phyloP scores from a whole-genome alignment of 2,113 vertebrate species.

The Alethe castanea region DNA sequence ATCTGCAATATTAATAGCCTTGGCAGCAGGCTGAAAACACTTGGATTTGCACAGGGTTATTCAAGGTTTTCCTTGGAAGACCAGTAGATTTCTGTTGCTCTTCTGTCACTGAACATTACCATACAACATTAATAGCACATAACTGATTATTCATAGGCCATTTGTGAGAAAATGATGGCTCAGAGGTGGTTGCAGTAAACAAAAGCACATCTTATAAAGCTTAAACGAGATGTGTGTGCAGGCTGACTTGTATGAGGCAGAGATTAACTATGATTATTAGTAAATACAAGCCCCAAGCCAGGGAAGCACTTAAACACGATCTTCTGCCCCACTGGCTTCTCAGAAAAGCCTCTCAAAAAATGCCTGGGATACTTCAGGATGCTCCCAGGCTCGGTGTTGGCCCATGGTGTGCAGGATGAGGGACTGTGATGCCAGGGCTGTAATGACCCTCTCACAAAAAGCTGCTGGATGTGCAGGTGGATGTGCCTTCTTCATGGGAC shows the following conservation, averaged over 20 bases:
- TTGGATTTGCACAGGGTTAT: neutral
- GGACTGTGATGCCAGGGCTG: neutral
- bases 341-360: neutral
- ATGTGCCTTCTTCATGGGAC: neutral
- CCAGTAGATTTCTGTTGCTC: neutral
- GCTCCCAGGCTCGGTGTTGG: neutral
- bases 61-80: slow-evolving; percentile 6
- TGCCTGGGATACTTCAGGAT: accelerated
- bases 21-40: neutral
- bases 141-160: neutral
- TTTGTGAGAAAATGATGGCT: neutral
- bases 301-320: neutral
- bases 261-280: neutral
- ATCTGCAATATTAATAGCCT: slow-evolving; percentile 34
- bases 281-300: neutral
- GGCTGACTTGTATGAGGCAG: neutral
- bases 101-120: neutral
- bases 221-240: neutral
- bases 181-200: neutral
- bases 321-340: neutral
- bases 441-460: accelerated
- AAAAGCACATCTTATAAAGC: neutral
- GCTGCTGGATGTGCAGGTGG: neutral
- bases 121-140: neutral
- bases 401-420: neutral